Conservation (phyloP, 2,113 vertebrate genomes). For the Neolamprologus cancellatus region DNA sequence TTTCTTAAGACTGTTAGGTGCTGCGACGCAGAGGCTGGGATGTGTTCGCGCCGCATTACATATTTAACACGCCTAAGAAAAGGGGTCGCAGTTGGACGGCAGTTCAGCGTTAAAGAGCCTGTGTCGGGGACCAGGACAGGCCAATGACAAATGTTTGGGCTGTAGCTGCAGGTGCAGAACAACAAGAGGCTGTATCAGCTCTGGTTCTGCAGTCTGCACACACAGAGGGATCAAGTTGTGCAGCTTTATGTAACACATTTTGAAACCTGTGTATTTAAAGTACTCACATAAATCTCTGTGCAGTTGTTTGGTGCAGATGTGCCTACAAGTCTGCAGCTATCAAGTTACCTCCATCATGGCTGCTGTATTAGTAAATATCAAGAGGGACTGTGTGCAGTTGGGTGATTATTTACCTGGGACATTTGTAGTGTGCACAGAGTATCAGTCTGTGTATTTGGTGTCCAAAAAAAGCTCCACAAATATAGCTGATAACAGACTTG, state of each 20-base stretch:
- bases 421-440: neutral
- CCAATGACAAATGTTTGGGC: slow-evolving; percentile 28
- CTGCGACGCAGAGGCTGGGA: slow-evolving; percentile 33
- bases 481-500: neutral
- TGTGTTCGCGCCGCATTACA: neutral
- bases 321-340: neutral
- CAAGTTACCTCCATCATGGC: neutral
- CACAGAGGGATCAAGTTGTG: neutral
- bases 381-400: neutral
- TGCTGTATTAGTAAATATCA: neutral
- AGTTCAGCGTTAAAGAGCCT: neutral
- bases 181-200: neutral
- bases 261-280: neutral
- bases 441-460: neutral
- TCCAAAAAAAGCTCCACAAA: neutral
- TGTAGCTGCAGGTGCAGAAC: slow-evolving; percentile 14
- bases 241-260: slow-evolving; percentile 7
- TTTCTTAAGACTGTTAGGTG: neutral
- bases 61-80: neutral
- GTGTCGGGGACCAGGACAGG: slow-evolving; percentile 17
- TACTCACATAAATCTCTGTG: neutral
- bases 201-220: neutral
- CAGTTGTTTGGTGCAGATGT: neutral
- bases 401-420: neutral
- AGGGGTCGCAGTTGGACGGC: neutral